Conservation (phyloP, 1,140 invertebrate species). For the Sycophaga agraensis region DNA sequence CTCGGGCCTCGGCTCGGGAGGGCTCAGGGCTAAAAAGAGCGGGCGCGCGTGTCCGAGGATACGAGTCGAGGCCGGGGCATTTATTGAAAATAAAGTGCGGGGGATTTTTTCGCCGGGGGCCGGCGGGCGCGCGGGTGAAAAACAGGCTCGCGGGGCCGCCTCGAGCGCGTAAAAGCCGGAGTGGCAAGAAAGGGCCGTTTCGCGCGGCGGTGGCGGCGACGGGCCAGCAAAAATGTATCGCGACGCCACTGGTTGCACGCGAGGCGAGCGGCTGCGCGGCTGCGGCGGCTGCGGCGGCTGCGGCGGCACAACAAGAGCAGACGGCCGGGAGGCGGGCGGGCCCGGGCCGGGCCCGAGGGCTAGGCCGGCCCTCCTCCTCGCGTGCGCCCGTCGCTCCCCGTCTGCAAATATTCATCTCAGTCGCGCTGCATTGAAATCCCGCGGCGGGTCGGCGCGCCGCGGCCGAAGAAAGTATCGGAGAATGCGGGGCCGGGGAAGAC, state of each 20-base stretch:
- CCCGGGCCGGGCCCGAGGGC: conserved; percentile 49
- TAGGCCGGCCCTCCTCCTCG: conserved; percentile 39
- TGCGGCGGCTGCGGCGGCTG: conserved; percentile 1
- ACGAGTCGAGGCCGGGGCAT: not conserved
- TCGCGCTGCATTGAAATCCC: conserved; percentile 19
- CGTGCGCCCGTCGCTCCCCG: not conserved
- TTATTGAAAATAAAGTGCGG: conserved; percentile 1
- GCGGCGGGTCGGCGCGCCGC: too few relatives aligned
- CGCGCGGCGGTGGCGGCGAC: not conserved
- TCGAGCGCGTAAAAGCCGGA: not conserved
- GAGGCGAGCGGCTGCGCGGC: conserved; percentile 28
- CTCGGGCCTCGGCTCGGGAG: too few relatives aligned
- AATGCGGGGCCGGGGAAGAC: conserved; percentile 29
- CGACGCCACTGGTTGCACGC: conserved; percentile 51
- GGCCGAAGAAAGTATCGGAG: conserved; percentile 23
- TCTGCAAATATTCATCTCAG: conserved; percentile 20
- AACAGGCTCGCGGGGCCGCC: conserved; percentile 10
- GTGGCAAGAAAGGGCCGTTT: not conserved
- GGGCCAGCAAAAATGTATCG: conserved; percentile 15
- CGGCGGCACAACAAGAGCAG: conserved; percentile 51
- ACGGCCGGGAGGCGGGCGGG: conserved; percentile 45
- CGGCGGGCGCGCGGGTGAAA: not conserved
- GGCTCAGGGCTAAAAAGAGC: too few relatives aligned
- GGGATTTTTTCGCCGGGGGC: too few relatives aligned
- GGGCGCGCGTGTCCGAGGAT: not conserved